phyloP scores from a whole-genome alignment of 2,113 vertebrate species.

The Ophthalmolycus amberensis region DNA sequence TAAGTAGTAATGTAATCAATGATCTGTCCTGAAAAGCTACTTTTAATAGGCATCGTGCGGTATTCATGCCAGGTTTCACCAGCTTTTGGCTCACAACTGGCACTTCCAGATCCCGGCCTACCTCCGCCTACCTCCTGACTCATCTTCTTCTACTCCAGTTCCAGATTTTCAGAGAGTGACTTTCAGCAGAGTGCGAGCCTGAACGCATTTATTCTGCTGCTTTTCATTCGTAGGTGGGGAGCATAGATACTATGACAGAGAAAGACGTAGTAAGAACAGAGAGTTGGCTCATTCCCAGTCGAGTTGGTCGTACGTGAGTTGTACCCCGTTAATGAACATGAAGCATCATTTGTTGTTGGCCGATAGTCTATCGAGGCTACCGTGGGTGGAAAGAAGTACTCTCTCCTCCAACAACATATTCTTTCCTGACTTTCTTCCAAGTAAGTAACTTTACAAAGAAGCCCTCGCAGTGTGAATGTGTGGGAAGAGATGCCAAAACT shows the following conservation, averaged over 20 bases:
- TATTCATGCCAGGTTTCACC: slow-evolving; percentile 30
- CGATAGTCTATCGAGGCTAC: slow-evolving; percentile 1
- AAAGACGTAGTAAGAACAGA: slow-evolving; percentile 41
- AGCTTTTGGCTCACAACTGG: slow-evolving; percentile 16
- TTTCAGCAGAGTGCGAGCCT: slow-evolving; percentile 12
- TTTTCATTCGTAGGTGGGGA: slow-evolving; percentile 46
- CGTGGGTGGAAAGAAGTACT: slow-evolving; percentile 29
- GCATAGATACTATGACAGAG: slow-evolving; percentile 18
- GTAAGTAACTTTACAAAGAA: slow-evolving; percentile 25
- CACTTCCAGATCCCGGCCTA: slow-evolving; percentile 38
- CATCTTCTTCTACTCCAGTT: slow-evolving; percentile 36
- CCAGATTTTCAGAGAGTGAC: slow-evolving; percentile 36
- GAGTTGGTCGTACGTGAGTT: slow-evolving; percentile 19
- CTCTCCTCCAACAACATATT: slow-evolving; percentile 21
- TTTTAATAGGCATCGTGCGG: not conserved
- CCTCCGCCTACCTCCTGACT: slow-evolving; percentile 51
- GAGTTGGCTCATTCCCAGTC: slow-evolving; percentile 33
- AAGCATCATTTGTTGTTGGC: slow-evolving; percentile 38
- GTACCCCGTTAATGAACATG: slow-evolving; percentile 38
- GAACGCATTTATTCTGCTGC: slow-evolving; percentile 28
- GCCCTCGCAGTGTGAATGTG: not conserved
- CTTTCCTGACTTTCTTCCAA: slow-evolving; percentile 37
- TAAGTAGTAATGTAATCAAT: not conserved
- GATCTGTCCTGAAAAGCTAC: not conserved
- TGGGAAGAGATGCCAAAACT: slow-evolving; percentile 13